Percentiles rank a stretch among this genome's conserved stretches.
Evolutionary conservation across 2,888 invertebrate species (phyloP).

Genomic region (Diaprepes abbreviatus): DNA sequence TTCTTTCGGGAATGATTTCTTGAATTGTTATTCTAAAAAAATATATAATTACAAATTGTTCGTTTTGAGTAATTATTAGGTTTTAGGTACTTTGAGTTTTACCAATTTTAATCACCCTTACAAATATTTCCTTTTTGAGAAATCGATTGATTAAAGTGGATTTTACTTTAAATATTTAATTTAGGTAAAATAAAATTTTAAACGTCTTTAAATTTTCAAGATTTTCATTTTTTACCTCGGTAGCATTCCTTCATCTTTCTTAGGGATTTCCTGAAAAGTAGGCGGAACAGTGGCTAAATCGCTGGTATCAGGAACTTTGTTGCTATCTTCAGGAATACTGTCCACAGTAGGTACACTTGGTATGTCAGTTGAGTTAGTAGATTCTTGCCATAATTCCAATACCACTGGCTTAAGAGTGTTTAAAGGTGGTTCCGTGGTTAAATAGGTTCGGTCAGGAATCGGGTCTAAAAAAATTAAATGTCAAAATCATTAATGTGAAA

Average conservation of each 20-base stretch:
- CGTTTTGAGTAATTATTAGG: too few relatives aligned
- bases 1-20: slow-evolving; percentile 72
- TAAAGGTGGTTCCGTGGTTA: slow-evolving; percentile 34
- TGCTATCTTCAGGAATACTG: slow-evolving; percentile 47
- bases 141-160: too few relatives aligned
- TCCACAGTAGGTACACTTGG: slow-evolving; percentile 21
- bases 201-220: too few relatives aligned
- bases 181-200: too few relatives aligned
- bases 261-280: slow-evolving; percentile 41
- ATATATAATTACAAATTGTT: not conserved
- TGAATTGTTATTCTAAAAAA: slow-evolving; percentile 69
- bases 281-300: slow-evolving; percentile 31
- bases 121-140: too few relatives aligned
- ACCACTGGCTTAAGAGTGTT: slow-evolving; percentile 31
- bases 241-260: slow-evolving; percentile 38
- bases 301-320: slow-evolving; percentile 53
- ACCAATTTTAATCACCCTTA: too few relatives aligned
- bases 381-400: slow-evolving; percentile 31
- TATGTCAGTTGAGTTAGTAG: slow-evolving; percentile 18
- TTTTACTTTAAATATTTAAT: too few relatives aligned
- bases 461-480: slow-evolving; percentile 38
- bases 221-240: slow-evolving; percentile 40
- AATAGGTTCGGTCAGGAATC: slow-evolving; percentile 19
- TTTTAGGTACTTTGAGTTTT: too few relatives aligned
- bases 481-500: too few relatives aligned